A percentile compares a stretch with the other conserved stretches of the same genome.
These are phyloP conservation scores for Aurelia aurita complex sp. Pacific DNA, from an alignment of 30 jellyfish, hydroid and myxozoan species.

Conservation along the genomic window DNA sequence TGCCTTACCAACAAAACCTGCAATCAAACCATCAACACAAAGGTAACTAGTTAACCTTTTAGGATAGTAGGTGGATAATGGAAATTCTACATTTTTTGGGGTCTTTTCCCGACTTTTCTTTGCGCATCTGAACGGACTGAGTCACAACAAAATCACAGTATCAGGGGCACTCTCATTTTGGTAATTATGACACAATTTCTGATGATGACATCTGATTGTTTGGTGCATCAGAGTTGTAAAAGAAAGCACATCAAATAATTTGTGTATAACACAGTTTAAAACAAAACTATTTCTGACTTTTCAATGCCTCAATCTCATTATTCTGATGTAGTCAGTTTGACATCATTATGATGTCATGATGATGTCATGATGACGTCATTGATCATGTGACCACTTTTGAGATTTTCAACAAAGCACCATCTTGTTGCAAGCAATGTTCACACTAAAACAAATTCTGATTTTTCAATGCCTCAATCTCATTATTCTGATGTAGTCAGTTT, in stretches of 20 bases:
- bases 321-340: not conserved
- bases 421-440: slow-evolving; percentile 1
- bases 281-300: too few species aligned
- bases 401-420: not conserved
- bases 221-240: too few species aligned
- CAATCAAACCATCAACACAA: slow-evolving; percentile 5
- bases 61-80: too few species aligned
- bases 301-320: not conserved
- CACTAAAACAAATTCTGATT: not conserved
- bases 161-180: too few species aligned
- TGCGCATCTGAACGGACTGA: too few species aligned
- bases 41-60: not conserved
- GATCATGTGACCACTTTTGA: slow-evolving; percentile 10
- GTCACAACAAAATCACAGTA: too few species aligned
- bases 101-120: too few species aligned
- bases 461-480: not conserved
- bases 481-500: not conserved
- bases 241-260: too few species aligned
- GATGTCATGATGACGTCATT: slow-evolving; percentile 13
- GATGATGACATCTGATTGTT: too few species aligned
- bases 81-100: too few species aligned
- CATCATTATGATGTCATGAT: not conserved
- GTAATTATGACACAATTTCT: too few species aligned
- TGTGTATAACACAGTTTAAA: not conserved
- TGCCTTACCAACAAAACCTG: slow-evolving; percentile 1